Evolutionary conservation across 2,797 vertebrate species (phyloP), one percentile per base, ranked within the genome.

Genomic region (Melanotaenia boesemani): DNA sequence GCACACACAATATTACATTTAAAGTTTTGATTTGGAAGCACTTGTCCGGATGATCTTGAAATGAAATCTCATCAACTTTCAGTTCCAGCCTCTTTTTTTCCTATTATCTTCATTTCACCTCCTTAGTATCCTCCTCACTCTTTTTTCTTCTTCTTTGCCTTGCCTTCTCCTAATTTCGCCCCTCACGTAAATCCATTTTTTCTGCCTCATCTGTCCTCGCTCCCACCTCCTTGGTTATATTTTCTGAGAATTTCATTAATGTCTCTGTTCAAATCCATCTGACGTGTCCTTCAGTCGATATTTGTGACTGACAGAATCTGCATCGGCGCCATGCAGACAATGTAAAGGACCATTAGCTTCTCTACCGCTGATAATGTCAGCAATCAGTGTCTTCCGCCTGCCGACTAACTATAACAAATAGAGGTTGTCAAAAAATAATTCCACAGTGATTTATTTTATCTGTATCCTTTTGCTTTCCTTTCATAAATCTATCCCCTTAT

Each of bases 271-370:
- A 57, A n/a, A 67, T 61, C 8, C 11, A 44, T 48, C 65, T 22
- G 6, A 74, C 12, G 2, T 22, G 5, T 34, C 36, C 1, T 16
- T 72, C 16, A 59, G 6, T 55, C 46, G 34, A 63, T 32, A 46
- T 64, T 67, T n/a, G n/a, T 64, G 28, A 72, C 36, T 74, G 70
- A 61, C 60, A 26, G 58, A 48, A 36, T 56, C 50, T 72, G 37
- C 37, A 32, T 20, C 32, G 30, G 37, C 44, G 24, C 18, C 22
- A 10, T 41, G 64, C 46, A 50, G 20, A 44, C 54, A n/a, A 30
- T 28, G 67, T 66, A 58, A 79, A 60, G 74, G 55, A 67, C 67
- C 79, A 81, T 84, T 74, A 86, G 66, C 75, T 50, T 69, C 41
- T 67, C 46, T 61, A 54, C 62, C 1, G 65, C 54, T 57, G 70